These are phyloP conservation scores for Spodoptera littoralis DNA, from an alignment of 2,888 invertebrate species.

Conservation along the genomic window DNA sequence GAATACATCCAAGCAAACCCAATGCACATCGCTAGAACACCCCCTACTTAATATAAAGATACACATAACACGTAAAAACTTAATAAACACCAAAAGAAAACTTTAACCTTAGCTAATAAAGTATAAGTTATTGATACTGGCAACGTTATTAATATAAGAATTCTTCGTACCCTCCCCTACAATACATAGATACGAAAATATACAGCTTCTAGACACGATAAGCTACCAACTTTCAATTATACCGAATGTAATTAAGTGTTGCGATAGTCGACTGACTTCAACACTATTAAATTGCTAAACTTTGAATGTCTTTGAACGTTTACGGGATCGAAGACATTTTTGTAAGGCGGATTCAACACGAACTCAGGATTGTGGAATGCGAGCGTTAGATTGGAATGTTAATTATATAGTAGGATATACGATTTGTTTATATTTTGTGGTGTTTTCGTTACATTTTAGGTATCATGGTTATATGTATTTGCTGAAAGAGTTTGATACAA, in stretches of 20 bases:
- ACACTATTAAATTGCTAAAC: slow-evolving; percentile 81
- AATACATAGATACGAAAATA: slow-evolving; percentile 43
- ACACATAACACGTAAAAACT: too few species aligned
- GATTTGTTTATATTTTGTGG: slow-evolving; percentile 23
- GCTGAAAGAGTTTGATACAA: too few species aligned
- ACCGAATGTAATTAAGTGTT: slow-evolving; percentile 80
- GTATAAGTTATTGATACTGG: slow-evolving; percentile 49
- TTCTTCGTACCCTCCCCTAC: slow-evolving; percentile 28
- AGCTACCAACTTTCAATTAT: slow-evolving; percentile 82
- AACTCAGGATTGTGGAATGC: slow-evolving; percentile 54
- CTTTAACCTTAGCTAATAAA: slow-evolving; percentile 43
- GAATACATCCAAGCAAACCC: not conserved
- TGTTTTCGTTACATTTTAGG: too few species aligned
- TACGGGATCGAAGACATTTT: slow-evolving; percentile 78
- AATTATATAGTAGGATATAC: slow-evolving; percentile 53
- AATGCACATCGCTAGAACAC: not conserved
- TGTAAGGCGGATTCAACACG: slow-evolving; percentile 62
- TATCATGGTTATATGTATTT: too few species aligned
- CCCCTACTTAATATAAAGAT: too few species aligned
- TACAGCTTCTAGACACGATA: slow-evolving; percentile 68
- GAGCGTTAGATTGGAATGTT: slow-evolving; percentile 62
- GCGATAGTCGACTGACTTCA: slow-evolving; percentile 71
- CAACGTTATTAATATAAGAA: slow-evolving; percentile 47
- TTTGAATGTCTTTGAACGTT: slow-evolving; percentile 78
- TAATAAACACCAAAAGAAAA: slow-evolving; percentile 45